phyloP scores from a whole-genome alignment of 2,113 vertebrate species.

The Arizona elegans region DNA sequence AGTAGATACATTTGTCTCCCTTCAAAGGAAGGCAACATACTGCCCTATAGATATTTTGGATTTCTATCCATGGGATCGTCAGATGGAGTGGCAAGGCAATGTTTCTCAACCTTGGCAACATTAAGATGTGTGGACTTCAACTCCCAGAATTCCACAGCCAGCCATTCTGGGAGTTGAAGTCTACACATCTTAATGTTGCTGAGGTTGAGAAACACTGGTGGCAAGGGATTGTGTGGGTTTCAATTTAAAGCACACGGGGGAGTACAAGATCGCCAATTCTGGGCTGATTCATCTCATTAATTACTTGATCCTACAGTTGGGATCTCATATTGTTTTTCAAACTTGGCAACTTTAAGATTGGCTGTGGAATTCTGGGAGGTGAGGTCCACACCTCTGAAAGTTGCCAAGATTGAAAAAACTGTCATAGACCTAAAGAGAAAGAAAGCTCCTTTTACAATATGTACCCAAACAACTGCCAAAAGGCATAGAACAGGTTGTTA shows the following conservation, averaged over 20 bases:
- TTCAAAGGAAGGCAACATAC: not conserved
- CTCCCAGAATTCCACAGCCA: not conserved
- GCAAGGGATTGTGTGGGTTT: not conserved
- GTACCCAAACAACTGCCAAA: not conserved
- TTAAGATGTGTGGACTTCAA: not conserved
- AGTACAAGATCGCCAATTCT: not conserved
- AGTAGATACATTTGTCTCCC: not conserved
- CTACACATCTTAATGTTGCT: not conserved
- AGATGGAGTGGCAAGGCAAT: not conserved
- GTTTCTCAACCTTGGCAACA: not conserved
- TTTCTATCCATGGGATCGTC: not conserved
- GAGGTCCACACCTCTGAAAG: not conserved
- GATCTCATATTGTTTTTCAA: not conserved
- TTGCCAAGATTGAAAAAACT: not conserved
- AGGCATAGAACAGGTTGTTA: not conserved
- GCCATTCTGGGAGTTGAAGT: not conserved
- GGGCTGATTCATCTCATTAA: not conserved
- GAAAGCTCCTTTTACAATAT: not conserved
- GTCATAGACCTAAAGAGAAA: not conserved
- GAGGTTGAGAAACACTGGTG: not conserved
- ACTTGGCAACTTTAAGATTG: not conserved
- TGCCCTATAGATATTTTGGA: not conserved
- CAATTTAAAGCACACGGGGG: not conserved
- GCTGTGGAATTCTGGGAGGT: not conserved
- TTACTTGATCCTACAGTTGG: not conserved